Percentiles rank a stretch among this genome's conserved stretches.
Conservation (phyloP, 2,797 vertebrate species). For the Gephyroberyx darwinii region DNA sequence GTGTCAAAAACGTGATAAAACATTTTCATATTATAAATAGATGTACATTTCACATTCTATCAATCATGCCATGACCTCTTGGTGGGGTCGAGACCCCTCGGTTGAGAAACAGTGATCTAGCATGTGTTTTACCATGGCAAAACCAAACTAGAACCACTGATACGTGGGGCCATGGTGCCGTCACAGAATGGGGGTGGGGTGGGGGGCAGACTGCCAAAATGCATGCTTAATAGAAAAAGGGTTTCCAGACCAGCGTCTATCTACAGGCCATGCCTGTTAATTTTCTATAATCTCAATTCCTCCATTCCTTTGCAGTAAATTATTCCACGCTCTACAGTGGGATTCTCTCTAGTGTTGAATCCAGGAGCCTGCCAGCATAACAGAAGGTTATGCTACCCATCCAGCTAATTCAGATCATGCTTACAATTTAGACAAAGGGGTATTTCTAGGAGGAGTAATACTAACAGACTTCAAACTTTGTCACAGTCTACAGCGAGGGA, state of each 20-base stretch:
- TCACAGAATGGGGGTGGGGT: no score
- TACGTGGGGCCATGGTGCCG: no score
- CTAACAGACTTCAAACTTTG: constrained; percentile 45
- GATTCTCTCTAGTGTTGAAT: constrained; percentile 43
- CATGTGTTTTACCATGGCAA: no score
- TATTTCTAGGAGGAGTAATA: constrained; percentile 55
- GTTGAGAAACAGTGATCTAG: background rate
- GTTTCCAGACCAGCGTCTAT: constrained; percentile 7
- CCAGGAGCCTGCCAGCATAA: constrained; percentile 52
- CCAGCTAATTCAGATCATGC: constrained; percentile 5
- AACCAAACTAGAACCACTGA: no score
- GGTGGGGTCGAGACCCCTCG: background rate
- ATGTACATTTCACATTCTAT: background rate
- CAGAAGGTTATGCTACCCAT: constrained; percentile 40
- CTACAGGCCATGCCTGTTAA: background rate
- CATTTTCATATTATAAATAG: background rate
- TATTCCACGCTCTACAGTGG: constrained; percentile 20
- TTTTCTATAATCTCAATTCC: constrained; percentile 16
- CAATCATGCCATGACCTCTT: background rate
- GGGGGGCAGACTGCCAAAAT: no score
- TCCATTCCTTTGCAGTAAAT: constrained; percentile 20
- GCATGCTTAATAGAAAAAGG: background rate
- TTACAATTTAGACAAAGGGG: constrained; percentile 59
- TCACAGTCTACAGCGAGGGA: constrained; percentile 12
- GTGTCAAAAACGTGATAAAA: background rate